phyloP scores from a whole-genome alignment of 2,797 vertebrate species.

The Enteromius treurensis region DNA sequence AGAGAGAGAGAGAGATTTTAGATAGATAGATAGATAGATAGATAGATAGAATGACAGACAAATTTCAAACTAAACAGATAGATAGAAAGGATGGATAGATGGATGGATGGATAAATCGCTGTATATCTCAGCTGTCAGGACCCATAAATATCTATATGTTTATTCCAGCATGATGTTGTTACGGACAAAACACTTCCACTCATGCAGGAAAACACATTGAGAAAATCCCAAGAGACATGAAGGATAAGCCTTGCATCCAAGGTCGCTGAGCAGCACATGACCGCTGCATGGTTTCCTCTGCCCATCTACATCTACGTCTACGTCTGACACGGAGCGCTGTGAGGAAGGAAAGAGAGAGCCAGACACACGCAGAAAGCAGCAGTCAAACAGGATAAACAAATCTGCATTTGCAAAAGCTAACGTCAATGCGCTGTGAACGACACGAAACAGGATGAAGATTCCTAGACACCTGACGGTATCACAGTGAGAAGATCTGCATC shows the following conservation, averaged over 20 bases:
- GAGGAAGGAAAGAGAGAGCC: constrained; percentile 35
- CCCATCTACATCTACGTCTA: constrained; percentile 26
- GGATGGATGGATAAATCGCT: not conserved
- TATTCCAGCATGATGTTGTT: constrained; percentile 13
- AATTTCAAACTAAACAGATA: too few species aligned
- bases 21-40: not conserved
- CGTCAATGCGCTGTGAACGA: not conserved
- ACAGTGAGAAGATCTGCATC: not conserved
- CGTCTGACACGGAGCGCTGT: constrained; percentile 10
- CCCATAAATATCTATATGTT: not conserved
- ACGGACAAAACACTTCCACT: constrained; percentile 33
- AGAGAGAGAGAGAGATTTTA: not conserved
- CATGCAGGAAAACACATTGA: constrained; percentile 34
- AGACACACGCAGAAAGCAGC: constrained; percentile 40
- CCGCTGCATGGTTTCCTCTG: constrained; percentile 19
- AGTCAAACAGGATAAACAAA: constrained; percentile 35
- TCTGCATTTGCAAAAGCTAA: constrained; percentile 7
- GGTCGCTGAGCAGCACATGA: constrained; percentile 3
- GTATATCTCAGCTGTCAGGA: constrained; percentile 28
- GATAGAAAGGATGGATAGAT: not conserved
- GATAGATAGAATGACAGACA: too few species aligned
- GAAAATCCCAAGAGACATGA: constrained; percentile 34
- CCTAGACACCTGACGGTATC: constrained; percentile 7
- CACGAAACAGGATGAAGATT: not conserved
- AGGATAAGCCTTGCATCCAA: constrained; percentile 33